These are phyloP conservation scores for Linhomoeus sp. DNA, from an alignment of 2,888 invertebrate genomes.

Conservation along the genomic window DNA sequence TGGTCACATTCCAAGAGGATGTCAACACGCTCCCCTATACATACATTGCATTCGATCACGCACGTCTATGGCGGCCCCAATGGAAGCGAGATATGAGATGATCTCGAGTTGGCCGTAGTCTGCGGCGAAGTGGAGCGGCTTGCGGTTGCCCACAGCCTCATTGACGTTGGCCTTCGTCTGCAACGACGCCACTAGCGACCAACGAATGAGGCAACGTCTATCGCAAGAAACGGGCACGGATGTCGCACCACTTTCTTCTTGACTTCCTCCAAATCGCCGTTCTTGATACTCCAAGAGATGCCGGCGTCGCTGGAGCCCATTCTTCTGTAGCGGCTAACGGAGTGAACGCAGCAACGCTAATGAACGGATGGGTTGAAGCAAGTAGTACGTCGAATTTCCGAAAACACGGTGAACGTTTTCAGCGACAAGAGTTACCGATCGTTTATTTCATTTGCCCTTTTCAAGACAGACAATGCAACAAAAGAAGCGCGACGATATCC, in stretches of 20 bases:
- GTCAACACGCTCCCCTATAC: no score
- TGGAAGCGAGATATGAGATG: slow-evolving; percentile 60
- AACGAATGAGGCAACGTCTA: not conserved
- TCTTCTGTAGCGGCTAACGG: no score
- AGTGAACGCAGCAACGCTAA: no score
- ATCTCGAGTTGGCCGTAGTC: slow-evolving; percentile 85
- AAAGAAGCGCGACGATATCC: no score
- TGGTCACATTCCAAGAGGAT: not conserved
- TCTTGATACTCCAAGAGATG: slow-evolving; percentile 4
- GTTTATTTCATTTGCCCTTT: no score
- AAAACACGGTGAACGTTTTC: not conserved
- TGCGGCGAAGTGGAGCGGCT: slow-evolving; percentile 69
- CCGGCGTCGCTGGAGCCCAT: no score
- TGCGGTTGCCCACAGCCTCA: slow-evolving; percentile 66
- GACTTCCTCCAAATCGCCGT: slow-evolving; percentile 6
- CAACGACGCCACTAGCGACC: not conserved
- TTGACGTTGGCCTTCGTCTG: slow-evolving; percentile 37
- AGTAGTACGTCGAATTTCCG: no score
- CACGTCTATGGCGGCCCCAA: slow-evolving; percentile 84
- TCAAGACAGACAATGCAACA: no score
- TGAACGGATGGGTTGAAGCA: no score
- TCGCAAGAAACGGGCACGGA: not conserved
- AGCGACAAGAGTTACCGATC: no score
- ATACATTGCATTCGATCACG: slow-evolving; percentile 19
- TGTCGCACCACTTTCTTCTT: not conserved